Base-by-base conservation (phyloP, 2,888 invertebrate genomes). In the Phyllotreta cruciferae region DNA sequence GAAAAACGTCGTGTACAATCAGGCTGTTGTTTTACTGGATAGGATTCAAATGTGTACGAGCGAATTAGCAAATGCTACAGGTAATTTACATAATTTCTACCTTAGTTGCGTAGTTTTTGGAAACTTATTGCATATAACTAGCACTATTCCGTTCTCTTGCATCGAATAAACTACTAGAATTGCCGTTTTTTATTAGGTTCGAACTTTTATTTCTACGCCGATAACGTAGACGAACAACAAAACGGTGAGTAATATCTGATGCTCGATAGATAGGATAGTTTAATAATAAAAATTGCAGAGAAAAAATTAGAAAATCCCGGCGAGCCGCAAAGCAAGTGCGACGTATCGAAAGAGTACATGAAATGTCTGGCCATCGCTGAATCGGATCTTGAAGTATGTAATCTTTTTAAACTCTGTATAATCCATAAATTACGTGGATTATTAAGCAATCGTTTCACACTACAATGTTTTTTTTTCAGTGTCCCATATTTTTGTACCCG, bases 331-430 rank as follows among this genome's bases (percentile, higher is more conserved):
- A 67, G 54, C 37, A 73, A 71, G 60, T 77, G 77, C 45, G 73
- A 76, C 34, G 66, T 74, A 13, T 53, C 71, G 1, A 56, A 68
- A 5, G 72, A 77, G 67, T 77, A 74, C 55, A 69, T 75, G 63
- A 74, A 76, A 62, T 77, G 77, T 60, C 58, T 75, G 35, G 71
- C 73, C 9, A 13, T 66, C 37, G 63, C 61, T 13, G 65, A 67
- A 54, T 60, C 60, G 42, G 58, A 63, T 4, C 60, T 66, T 11
- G 66, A 69, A 4, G 73, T 73, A 63, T 67, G 69, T 24, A 67
- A 56, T 24, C 4, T 24, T 24, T 24, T 24, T 24, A 24, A 24
- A 1, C 24, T 24, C 24, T 24, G 4, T 4, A 24, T 24, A 24
- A 24, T 24, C 24, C 24, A 24, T 24, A 24, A 24, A 3, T 24